These are phyloP conservation scores for Fragum sueziense DNA, from an alignment of 2,888 invertebrate species.

Conservation along the genomic window DNA sequence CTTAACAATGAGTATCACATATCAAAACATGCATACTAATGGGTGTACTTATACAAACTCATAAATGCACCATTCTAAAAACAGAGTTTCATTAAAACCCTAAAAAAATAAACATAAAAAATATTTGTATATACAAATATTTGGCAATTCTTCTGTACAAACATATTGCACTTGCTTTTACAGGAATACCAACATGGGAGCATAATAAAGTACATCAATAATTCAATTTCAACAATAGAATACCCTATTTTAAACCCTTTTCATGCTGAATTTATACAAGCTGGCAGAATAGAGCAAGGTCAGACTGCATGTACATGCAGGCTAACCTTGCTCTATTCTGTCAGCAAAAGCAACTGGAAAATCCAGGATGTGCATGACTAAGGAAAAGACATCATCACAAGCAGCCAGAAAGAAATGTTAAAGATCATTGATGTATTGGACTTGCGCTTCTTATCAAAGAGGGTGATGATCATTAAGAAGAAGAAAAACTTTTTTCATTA, in stretches of 20 bases:
- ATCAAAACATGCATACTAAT: conserved; percentile 23
- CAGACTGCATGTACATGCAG: no score
- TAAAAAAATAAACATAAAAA: conserved; percentile 64
- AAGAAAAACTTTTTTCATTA: no score
- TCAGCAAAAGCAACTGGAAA: no score
- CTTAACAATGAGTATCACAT: conserved; percentile 23
- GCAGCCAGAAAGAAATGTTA: conserved; percentile 58
- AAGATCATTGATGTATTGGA: no score
- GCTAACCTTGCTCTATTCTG: no score
- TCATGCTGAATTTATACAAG: no score
- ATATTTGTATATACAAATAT: conserved; percentile 65
- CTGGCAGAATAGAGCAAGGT: no score
- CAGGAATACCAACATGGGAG: conserved; percentile 30
- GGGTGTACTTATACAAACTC: conserved; percentile 11
- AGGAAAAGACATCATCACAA: conserved; percentile 39
- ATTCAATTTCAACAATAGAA: neutral
- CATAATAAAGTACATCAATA: conserved; percentile 2
- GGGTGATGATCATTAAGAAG: no score
- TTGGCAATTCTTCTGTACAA: conserved; percentile 59
- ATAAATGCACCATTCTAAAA: conserved; percentile 61
- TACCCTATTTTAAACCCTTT: neutral
- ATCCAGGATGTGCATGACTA: no score
- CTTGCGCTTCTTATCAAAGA: no score
- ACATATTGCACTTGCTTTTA: conserved; percentile 59
- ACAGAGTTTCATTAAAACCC: conserved; percentile 63